These are phyloP conservation scores for Melitaea athalia DNA, from an alignment of 2,888 invertebrate species.

Conservation along the genomic window DNA sequence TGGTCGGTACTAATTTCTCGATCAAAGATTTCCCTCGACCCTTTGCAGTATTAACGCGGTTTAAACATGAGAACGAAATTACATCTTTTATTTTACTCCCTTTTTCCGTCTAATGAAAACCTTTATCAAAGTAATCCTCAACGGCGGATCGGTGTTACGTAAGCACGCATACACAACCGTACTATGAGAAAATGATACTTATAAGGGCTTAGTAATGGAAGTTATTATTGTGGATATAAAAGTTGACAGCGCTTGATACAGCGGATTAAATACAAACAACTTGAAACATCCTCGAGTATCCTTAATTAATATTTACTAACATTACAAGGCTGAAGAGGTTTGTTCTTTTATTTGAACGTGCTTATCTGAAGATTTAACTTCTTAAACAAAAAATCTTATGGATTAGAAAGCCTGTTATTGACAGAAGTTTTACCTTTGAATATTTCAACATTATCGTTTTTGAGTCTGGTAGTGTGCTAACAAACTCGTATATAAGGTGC, in stretches of 20 bases:
- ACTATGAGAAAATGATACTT: constrained; percentile 16
- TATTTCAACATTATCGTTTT: not conserved
- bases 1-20: constrained; percentile 55
- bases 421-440: not conserved
- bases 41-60: constrained; percentile 61
- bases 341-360: too few species aligned
- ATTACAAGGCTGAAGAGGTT: too few species aligned
- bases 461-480: too few species aligned
- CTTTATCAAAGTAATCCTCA: constrained; percentile 48
- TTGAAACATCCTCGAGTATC: too few species aligned
- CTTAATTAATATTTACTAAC: too few species aligned
- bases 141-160: constrained; percentile 29
- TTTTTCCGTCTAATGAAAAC: constrained; percentile 61
- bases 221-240: not conserved
- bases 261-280: too few species aligned
- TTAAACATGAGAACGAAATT: constrained; percentile 63
- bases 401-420: too few species aligned
- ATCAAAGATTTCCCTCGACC: constrained; percentile 58
- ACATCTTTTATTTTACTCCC: constrained; percentile 56
- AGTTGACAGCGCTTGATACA: not conserved
- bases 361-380: too few species aligned
- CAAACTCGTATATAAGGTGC: too few species aligned
- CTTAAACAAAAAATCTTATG: too few species aligned
- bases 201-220: constrained; percentile 3
- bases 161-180: constrained; percentile 12